phyloP scores from a whole-genome alignment of 1,140 invertebrate species.

The Hylaeus volcanicus region DNA sequence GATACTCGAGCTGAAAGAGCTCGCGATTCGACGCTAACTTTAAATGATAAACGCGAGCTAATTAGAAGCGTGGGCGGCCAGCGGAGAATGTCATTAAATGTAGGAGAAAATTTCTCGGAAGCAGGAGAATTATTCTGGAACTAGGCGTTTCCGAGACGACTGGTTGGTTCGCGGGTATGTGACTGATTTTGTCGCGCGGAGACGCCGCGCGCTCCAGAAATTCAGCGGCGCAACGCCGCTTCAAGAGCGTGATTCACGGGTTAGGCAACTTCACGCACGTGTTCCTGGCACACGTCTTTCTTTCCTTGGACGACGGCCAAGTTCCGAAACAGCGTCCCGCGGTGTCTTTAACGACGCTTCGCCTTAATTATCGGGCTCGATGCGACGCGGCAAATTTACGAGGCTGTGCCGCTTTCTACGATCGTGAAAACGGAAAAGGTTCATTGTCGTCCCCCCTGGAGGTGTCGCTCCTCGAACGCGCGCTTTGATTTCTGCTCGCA shows the following conservation, averaged over 20 bases:
- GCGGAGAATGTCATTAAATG: not conserved
- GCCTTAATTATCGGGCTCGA: conserved; percentile 58
- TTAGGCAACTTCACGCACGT: conserved; percentile 61
- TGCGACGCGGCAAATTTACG: conserved; percentile 54
- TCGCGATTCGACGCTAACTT: not conserved
- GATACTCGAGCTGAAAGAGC: too few relatives aligned
- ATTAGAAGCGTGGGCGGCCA: not conserved
- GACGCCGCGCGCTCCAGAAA: conserved; percentile 29
- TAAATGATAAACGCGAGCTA: not conserved
- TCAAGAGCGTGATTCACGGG: conserved; percentile 56
- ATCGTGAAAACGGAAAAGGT: conserved; percentile 40
- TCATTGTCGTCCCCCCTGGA: conserved; percentile 47
- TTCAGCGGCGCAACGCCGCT: conserved; percentile 44
- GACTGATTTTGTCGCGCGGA: conserved; percentile 10
- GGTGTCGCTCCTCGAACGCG: too few relatives aligned
- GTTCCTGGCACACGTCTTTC: conserved; percentile 60
- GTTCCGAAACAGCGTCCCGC: conserved; percentile 37
- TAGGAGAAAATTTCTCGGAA: conserved; percentile 2
- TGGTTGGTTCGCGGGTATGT: not conserved
- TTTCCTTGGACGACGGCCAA: conserved; percentile 50
- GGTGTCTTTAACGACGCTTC: conserved; percentile 40
- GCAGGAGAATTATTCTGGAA: conserved; percentile 15
- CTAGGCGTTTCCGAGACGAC: not conserved
- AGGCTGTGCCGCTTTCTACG: conserved; percentile 17
- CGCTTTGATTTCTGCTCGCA: not conserved